These are phyloP conservation scores for Rhinopithecus roxellana DNA, from an alignment of 2,113 vertebrate genomes.

Conservation along the genomic window DNA sequence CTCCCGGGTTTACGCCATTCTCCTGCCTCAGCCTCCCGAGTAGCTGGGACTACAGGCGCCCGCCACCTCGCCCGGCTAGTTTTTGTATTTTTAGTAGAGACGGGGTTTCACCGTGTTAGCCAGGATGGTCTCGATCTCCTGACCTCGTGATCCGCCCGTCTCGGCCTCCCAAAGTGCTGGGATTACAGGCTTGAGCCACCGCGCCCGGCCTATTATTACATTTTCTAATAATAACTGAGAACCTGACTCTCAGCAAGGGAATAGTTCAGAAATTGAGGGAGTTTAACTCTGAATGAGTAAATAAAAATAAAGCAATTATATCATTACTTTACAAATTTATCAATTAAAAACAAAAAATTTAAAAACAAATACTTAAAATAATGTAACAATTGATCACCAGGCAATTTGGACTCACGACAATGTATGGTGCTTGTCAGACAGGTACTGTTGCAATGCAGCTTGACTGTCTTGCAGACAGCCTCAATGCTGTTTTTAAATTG, in stretches of 20 bases:
- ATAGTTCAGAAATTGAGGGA: background rate
- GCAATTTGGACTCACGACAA: slow-evolving; percentile 63
- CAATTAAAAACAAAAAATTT: too few species aligned
- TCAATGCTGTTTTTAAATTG: slow-evolving; percentile 29
- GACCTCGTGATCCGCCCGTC: too few species aligned
- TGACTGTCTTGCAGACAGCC: slow-evolving; percentile 63
- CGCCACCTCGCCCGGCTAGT: too few species aligned
- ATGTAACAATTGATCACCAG: background rate
- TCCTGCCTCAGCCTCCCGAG: too few species aligned
- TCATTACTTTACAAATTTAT: too few species aligned
- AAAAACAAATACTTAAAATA: background rate
- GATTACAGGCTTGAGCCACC: too few species aligned
- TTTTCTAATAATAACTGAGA: background rate
- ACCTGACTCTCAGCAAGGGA: background rate
- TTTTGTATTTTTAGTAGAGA: too few species aligned
- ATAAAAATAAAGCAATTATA: background rate
- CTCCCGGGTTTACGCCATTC: too few species aligned
- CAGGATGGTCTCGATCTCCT: too few species aligned
- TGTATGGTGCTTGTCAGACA: background rate
- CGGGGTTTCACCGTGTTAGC: too few species aligned
- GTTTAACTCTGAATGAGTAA: background rate
- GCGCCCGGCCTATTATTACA: background rate
- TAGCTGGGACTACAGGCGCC: too few species aligned
- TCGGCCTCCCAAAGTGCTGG: too few species aligned
- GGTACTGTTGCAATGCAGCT: slow-evolving; percentile 52